Percentiles rank a stretch among this genome's conserved stretches.
Evolutionary conservation across 2,888 invertebrate species (phyloP).

Genomic region (Oscheius sp.): DNA sequence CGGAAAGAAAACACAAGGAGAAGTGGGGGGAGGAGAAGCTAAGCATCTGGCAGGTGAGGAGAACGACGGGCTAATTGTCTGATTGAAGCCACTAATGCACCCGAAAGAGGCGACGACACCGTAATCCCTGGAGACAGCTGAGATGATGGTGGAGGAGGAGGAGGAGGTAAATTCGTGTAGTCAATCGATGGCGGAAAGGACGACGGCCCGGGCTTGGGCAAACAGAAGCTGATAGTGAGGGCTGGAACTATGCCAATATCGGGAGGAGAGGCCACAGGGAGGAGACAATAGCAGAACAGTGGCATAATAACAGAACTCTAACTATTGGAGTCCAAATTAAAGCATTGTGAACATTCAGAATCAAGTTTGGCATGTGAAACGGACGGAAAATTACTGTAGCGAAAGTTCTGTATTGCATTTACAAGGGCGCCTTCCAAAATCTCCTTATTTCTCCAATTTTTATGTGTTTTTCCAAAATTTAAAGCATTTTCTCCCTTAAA

Average conservation of each 20-base stretch:
- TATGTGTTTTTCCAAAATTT: too few species aligned
- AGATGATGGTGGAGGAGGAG: too few species aligned
- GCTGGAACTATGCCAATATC: conserved; percentile 31
- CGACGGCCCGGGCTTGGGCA: conserved; percentile 30
- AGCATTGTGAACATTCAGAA: too few species aligned
- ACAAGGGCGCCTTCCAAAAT: too few species aligned
- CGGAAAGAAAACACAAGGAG: not conserved
- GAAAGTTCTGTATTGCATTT: too few species aligned
- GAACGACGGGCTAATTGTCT: conserved; percentile 24
- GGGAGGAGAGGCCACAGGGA: too few species aligned
- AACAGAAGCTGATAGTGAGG: conserved; percentile 36
- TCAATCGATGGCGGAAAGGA: conserved; percentile 27
- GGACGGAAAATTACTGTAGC: too few species aligned
- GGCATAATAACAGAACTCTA: not conserved
- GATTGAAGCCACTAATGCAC: conserved; percentile 31
- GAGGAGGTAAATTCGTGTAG: conserved; percentile 11
- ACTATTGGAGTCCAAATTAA: too few species aligned
- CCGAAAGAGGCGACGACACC: not conserved
- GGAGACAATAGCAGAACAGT: not conserved
- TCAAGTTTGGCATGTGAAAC: too few species aligned
- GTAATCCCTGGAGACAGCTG: conserved; percentile 2
- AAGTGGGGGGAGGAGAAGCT: too few species aligned
- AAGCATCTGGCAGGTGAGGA: conserved; percentile 17
- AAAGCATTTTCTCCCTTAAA: too few species aligned
- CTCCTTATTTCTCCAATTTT: too few species aligned